Percentiles rank a stretch among this genome's conserved stretches.
phyloP scores from a whole-genome alignment of 1,140 invertebrate species.

The Drosophila takahashii region DNA sequence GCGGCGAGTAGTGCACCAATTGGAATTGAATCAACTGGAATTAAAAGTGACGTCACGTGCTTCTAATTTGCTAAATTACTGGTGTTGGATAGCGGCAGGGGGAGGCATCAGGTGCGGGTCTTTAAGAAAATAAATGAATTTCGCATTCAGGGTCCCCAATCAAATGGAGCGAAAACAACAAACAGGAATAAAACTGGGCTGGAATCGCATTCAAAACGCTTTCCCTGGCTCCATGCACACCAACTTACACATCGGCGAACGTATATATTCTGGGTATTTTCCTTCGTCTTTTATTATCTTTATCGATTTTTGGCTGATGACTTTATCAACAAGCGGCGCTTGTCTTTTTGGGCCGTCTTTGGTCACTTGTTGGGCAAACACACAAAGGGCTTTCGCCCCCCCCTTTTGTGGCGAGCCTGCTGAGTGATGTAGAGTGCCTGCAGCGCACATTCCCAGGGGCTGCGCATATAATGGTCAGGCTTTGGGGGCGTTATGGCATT shows the following conservation, averaged over 20 bases:
- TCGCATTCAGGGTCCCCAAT: neutral
- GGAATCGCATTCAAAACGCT: constrained; percentile 17
- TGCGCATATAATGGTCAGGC: constrained; percentile 70
- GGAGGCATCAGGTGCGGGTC: too few relatives aligned
- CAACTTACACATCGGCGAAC: neutral
- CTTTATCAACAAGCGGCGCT: constrained; percentile 64
- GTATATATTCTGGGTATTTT: constrained; percentile 16
- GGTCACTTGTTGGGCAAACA: constrained; percentile 58
- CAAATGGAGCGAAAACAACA: constrained; percentile 48
- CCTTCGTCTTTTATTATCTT: constrained; percentile 35
- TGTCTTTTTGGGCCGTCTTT: constrained; percentile 26
- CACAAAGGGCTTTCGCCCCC: constrained; percentile 14
- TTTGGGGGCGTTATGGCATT: constrained; percentile 71
- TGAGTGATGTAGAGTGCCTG: constrained; percentile 34
- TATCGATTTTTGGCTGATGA: constrained; percentile 70
- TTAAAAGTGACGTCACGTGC: too few relatives aligned
- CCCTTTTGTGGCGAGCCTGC: constrained; percentile 15
- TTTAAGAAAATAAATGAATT: too few relatives aligned
- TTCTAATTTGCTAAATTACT: too few relatives aligned
- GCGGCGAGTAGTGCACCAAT: constrained; percentile 1
- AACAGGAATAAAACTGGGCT: neutral
- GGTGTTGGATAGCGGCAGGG: too few relatives aligned
- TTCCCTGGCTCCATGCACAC: neutral
- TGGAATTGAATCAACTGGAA: too few relatives aligned
- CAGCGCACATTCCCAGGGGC: constrained; percentile 55